These are phyloP conservation scores for Calliopum simillimum DNA, from an alignment of 2,888 invertebrate species.

Conservation along the genomic window DNA sequence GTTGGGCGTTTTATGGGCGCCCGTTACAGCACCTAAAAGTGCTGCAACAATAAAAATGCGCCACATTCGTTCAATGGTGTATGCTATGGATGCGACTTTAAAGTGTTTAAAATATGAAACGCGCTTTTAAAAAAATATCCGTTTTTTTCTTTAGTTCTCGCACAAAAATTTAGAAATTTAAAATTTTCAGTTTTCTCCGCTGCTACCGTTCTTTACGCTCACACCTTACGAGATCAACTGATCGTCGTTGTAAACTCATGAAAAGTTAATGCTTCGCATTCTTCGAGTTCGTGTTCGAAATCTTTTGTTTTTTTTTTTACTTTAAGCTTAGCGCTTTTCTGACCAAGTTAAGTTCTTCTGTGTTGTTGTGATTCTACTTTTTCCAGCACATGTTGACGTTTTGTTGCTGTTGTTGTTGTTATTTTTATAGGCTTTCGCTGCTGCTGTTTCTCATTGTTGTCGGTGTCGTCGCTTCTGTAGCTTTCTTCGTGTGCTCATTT, in stretches of 20 bases:
- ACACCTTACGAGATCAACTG: slow-evolving; percentile 57
- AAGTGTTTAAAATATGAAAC: not conserved
- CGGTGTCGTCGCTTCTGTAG: slow-evolving; percentile 36
- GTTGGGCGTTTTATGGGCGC: slow-evolving; percentile 36
- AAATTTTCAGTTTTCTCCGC: not conserved
- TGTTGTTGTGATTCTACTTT: slow-evolving; percentile 49
- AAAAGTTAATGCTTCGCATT: slow-evolving; percentile 49
- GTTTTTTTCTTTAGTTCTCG: too few species aligned
- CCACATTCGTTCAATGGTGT: slow-evolving; percentile 17
- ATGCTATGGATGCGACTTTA: too few species aligned
- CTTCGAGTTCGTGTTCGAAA: slow-evolving; percentile 48
- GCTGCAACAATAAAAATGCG: slow-evolving; percentile 29
- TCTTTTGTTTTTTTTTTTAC: slow-evolving; percentile 23
- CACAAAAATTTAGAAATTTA: too few species aligned
- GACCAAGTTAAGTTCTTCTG: slow-evolving; percentile 34
- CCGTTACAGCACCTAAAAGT: slow-evolving; percentile 35
- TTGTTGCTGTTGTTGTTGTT: slow-evolving; percentile 32
- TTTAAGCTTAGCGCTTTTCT: slow-evolving; percentile 22
- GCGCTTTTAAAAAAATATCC: not conserved
- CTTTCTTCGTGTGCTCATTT: slow-evolving; percentile 56
- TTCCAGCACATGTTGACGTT: slow-evolving; percentile 42
- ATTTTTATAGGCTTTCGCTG: slow-evolving; percentile 32
- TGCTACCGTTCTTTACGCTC: slow-evolving; percentile 53
- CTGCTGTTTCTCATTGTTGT: slow-evolving; percentile 16
- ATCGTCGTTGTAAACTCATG: slow-evolving; percentile 40